These are phyloP conservation scores for Sphenodon punctatus DNA, from an alignment of 2,797 vertebrate species.

Conservation along the genomic window DNA sequence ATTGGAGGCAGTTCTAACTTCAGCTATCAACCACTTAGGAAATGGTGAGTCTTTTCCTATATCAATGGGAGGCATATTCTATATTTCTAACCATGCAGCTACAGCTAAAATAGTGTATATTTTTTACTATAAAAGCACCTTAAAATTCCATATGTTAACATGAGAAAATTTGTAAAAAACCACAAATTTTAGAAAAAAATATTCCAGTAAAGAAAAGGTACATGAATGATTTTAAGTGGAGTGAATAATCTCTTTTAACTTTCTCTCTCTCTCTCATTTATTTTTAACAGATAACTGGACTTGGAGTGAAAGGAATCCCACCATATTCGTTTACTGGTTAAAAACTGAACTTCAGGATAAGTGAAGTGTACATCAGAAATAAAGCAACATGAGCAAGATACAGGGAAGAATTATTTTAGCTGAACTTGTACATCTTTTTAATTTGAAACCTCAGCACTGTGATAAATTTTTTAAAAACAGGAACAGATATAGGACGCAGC, in stretches of 20 bases:
- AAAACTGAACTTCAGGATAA: neutral
- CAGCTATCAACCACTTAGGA: neutral
- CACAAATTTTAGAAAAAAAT: neutral
- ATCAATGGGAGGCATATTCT: neutral
- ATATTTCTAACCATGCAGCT: neutral
- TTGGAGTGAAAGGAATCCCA: slow-evolving; percentile 81
- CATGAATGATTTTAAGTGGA: neutral
- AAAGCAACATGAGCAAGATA: fast-evolving
- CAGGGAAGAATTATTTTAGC: neutral
- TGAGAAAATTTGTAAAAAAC: neutral
- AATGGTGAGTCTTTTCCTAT: neutral
- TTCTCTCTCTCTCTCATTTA: neutral
- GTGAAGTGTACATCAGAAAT: no score
- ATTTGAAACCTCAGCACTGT: neutral
- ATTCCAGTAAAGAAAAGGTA: neutral
- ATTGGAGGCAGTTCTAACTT: neutral
- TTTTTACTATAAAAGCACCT: neutral
- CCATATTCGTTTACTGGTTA: slow-evolving; percentile 72
- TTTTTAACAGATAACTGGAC: slow-evolving; percentile 78
- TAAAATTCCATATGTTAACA: neutral
- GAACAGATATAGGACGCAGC: neutral
- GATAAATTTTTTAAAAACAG: neutral
- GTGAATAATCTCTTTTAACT: neutral
- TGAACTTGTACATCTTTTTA: neutral
- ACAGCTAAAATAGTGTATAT: neutral